These are phyloP conservation scores for Hylia prasina DNA, from an alignment of 2,113 vertebrate genomes.

Conservation along the genomic window DNA sequence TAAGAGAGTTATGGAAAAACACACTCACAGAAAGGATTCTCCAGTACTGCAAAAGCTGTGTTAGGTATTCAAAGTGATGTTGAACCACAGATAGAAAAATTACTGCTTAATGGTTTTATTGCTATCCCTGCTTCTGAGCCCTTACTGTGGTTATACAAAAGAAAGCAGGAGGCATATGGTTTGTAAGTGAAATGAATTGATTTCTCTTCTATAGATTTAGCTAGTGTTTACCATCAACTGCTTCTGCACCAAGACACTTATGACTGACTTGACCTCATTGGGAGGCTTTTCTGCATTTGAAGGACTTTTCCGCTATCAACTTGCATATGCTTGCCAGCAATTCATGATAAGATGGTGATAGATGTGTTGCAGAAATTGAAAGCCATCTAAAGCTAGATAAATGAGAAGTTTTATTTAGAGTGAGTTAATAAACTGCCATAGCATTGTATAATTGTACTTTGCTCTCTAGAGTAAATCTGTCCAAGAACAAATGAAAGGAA, in stretches of 20 bases:
- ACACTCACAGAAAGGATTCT: not conserved
- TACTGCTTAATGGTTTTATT: slow-evolving; percentile 26
- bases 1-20: not conserved
- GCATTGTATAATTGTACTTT: not conserved
- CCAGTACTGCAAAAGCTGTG: not conserved
- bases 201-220: slow-evolving; percentile 31
- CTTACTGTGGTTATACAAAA: slow-evolving; percentile 35
- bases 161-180: slow-evolving; percentile 3
- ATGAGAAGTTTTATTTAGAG: slow-evolving; percentile 44
- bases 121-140: not conserved
- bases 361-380: slow-evolving; percentile 32
- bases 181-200: slow-evolving; percentile 29
- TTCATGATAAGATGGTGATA: slow-evolving; percentile 14
- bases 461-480: slow-evolving; percentile 20
- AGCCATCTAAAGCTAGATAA: slow-evolving; percentile 12
- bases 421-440: not conserved
- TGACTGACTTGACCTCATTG: not conserved
- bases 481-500: not conserved
- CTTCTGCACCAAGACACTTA: not conserved
- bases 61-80: slow-evolving; percentile 11
- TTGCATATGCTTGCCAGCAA: slow-evolving; percentile 19
- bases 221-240: not conserved
- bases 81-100: not conserved
- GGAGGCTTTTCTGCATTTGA: slow-evolving; percentile 16
- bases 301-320: not conserved